Evolutionary conservation across 2,797 vertebrate species (phyloP).

Genomic region (Crocidura indochinensis): DNA sequence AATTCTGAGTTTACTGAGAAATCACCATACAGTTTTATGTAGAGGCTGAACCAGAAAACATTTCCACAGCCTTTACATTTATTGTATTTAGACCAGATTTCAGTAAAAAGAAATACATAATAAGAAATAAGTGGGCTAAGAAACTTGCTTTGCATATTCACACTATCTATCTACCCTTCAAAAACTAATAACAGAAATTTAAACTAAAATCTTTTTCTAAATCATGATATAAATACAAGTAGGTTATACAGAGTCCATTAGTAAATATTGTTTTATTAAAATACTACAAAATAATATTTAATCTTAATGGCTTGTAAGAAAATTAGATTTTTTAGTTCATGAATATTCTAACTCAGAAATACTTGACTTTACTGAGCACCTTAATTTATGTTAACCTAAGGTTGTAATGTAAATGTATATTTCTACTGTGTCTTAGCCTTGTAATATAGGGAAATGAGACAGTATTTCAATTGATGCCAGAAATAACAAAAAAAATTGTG

Average conservation of each 20-base stretch:
- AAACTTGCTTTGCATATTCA: no score
- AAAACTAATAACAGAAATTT: background rate
- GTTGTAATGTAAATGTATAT: background rate
- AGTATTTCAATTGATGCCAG: background rate
- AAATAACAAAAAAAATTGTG: background rate
- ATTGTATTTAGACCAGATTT: background rate
- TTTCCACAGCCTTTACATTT: background rate
- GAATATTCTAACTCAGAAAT: background rate
- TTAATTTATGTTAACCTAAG: background rate
- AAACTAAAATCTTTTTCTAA: background rate
- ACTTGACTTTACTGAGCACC: background rate
- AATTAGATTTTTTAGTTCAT: background rate
- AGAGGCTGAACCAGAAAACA: no score
- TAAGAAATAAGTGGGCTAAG: no score
- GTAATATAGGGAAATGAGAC: background rate
- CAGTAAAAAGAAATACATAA: background rate
- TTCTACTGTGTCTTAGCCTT: background rate
- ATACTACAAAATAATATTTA: background rate
- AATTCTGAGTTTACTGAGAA: no score
- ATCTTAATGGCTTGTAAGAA: background rate
- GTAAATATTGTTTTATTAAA: constrained; percentile 6
- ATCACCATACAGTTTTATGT: no score
- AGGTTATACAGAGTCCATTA: background rate
- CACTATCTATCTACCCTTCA: background rate
- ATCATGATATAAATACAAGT: background rate